phyloP scores from a whole-genome alignment of 2,888 invertebrate species.

The Tenthredo mesomela region DNA sequence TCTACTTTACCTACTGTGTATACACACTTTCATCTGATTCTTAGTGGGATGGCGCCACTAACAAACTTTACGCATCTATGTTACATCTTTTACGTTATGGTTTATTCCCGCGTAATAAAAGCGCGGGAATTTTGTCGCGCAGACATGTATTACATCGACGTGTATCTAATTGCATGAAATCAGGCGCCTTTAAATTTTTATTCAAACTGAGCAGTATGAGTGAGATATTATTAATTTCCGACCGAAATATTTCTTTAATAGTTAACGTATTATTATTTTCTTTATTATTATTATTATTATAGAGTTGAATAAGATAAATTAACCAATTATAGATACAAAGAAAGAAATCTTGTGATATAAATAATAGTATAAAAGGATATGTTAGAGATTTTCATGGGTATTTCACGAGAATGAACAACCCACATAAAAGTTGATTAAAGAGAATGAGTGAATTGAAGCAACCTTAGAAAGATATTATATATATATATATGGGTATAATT shows the following conservation, averaged over 20 bases:
- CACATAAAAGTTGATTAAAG: not conserved
- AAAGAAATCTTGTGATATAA: not conserved
- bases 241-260: not conserved
- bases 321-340: not conserved
- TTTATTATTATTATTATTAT: not conserved
- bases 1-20: not conserved
- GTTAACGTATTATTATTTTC: not conserved
- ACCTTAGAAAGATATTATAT: not conserved
- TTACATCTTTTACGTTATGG: not conserved
- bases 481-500: not conserved
- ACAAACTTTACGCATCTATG: too few species aligned
- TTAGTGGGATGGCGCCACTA: not conserved
- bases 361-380: constrained; percentile 3
- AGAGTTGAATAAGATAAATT: not conserved
- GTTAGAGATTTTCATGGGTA: not conserved
- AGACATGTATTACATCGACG: not conserved
- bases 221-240: too few species aligned
- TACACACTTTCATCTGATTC: not conserved
- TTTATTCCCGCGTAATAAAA: not conserved
- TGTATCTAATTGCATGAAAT: not conserved
- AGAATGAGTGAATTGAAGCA: constrained; percentile 3
- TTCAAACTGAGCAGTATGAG: too few species aligned
- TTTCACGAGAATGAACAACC: constrained; percentile 3
- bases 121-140: not conserved
- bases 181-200: not conserved